Base-by-base conservation (phyloP, 2,797 vertebrate genomes). In the Sebastes itinus region DNA sequence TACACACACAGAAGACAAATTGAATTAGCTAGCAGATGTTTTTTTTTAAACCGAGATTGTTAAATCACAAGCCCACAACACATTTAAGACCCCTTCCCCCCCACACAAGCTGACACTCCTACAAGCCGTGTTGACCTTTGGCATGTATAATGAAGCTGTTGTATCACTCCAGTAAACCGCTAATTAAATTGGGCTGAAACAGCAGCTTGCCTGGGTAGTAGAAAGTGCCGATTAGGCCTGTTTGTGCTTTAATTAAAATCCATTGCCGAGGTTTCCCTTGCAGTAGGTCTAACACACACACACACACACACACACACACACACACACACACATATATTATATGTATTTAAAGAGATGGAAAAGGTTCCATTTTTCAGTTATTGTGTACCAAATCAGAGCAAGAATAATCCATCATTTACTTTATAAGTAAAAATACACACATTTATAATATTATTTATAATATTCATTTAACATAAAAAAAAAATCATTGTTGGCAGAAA, bases 161-260 rank as follows among this genome's bases (percentile, higher is more conserved):
- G 88, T 89, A 91, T 93, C 94, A 91, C 91, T 94, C 90, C 87
- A 90, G 83, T 94, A 91, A 93, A 92, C 90, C 75, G 88, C 91
- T 95, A 94, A 95, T 96, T 94, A 94, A 94, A 94, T 92, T 84
- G 80, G 87, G 93, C 92, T 95, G 93, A 95, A 94, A 88, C 91
- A 94, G 94, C 94, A 94, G 90, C 91, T 90, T 88, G 87, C 59
- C 82, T 46, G 83, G 83, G 66, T 77, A 54, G 81, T 88, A 88
- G 78, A 92, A 94, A 94, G 87, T 93, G 93, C 90, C 79, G 91
- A 94, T 95, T 95, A 92, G 89, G 88, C 82, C 91, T 81, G 87
- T 95, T 94, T 93, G 90, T 83, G 82, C 85, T 94, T 92, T 94
- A 95, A 95, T 95, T 95, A 92, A 93, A 95, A 93, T 92, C 83